Evolutionary conservation across 2,888 invertebrate species (phyloP).

Genomic region (Bugulina stolonifera): DNA sequence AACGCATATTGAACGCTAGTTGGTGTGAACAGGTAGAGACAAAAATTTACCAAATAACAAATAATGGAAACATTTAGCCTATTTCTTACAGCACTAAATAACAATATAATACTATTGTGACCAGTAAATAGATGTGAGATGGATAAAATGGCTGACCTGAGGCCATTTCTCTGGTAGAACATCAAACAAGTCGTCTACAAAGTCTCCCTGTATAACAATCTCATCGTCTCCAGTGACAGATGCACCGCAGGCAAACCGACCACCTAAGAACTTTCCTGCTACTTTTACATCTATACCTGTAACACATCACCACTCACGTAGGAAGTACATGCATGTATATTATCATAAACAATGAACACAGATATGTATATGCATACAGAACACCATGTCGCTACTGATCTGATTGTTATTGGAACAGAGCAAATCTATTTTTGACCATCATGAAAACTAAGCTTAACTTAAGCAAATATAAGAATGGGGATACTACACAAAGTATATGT

Average conservation of each 20-base stretch:
- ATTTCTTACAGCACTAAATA: too few relatives aligned
- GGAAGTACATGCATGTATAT: background rate
- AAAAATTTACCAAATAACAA: too few relatives aligned
- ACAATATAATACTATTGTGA: too few relatives aligned
- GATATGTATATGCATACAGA: too few relatives aligned
- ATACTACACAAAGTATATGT: too few relatives aligned
- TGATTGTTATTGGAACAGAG: background rate
- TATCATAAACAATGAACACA: background rate
- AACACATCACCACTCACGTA: conserved; percentile 30
- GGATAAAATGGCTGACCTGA: conserved; percentile 66
- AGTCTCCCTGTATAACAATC: conserved; percentile 98
- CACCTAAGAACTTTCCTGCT: conserved; percentile 94
- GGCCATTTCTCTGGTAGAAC: conserved; percentile 98
- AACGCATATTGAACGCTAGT: too few relatives aligned
- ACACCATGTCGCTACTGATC: too few relatives aligned
- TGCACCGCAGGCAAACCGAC: conserved; percentile 97
- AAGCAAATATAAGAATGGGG: too few relatives aligned
- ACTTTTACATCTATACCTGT: conserved; percentile 93
- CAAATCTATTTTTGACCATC: background rate
- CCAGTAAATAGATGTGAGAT: too few relatives aligned
- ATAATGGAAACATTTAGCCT: too few relatives aligned
- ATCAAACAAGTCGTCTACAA: conserved; percentile 95
- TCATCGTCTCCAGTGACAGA: conserved; percentile 98
- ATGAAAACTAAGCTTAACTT: background rate
- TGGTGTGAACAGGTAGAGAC: too few relatives aligned